Percentiles rank a stretch among this genome's conserved stretches.
Evolutionary conservation across 2,888 invertebrate species (phyloP).

Genomic region (Phrixothrix hirtus): DNA sequence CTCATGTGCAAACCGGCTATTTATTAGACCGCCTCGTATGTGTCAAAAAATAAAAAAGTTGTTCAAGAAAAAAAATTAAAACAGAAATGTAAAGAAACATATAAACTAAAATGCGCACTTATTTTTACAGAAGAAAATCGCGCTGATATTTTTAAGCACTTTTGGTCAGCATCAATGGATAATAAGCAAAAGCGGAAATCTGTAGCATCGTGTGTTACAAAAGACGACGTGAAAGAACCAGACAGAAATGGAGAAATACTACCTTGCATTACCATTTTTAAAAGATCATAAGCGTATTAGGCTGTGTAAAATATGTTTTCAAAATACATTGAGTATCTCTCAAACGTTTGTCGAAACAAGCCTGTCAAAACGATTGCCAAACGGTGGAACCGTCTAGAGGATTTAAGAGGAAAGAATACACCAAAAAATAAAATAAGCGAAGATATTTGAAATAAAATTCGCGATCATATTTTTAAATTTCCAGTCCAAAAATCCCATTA

Average conservation of each 20-base stretch:
- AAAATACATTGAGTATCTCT: background rate
- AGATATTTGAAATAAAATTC: conserved; percentile 1
- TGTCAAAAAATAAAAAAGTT: background rate
- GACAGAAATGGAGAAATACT: background rate
- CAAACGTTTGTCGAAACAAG: background rate
- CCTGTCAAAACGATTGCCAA: background rate
- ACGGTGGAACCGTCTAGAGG: background rate
- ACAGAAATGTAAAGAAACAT: background rate
- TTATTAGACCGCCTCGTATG: too few species aligned
- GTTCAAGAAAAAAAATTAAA: background rate
- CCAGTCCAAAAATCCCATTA: background rate
- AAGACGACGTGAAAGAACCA: background rate
- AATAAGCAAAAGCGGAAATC: background rate
- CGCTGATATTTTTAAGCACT: too few species aligned
- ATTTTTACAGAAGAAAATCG: too few species aligned
- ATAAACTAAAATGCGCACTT: too few species aligned
- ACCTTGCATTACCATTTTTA: background rate
- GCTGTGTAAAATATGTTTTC: background rate
- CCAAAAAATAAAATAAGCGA: too few species aligned
- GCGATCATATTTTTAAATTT: conserved; percentile 1
- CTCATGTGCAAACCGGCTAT: too few species aligned
- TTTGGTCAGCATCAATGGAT: too few species aligned
- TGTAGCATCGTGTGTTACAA: background rate
- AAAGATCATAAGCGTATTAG: background rate
- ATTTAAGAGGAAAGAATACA: background rate